Base-by-base conservation (phyloP, 2,888 invertebrate genomes). In the Ischnura elegans region DNA sequence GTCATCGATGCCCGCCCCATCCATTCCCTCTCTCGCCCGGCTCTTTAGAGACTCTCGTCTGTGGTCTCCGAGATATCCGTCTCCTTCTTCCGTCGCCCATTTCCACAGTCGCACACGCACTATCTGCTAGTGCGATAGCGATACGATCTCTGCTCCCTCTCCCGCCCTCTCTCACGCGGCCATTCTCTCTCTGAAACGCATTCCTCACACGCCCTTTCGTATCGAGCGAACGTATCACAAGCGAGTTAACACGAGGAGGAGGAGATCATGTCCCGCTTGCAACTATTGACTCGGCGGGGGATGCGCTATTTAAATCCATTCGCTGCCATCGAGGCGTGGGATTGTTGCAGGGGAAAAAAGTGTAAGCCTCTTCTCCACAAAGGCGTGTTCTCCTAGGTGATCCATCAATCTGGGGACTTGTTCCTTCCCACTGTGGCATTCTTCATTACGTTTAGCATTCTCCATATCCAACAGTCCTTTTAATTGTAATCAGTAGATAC, bases 111-210 rank as follows among this genome's bases (percentile, higher is more conserved):
- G 25, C 43, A n/a, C n/a, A n/a, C n/a, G n/a, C n/a, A n/a, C n/a
- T n/a, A n/a, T n/a, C n/a, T n/a, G 61, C 90, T 90, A 90, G 90
- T 61, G 61, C 90, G 43, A 25, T n/a, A 61, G n/a, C n/a, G 90
- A 90, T 90, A 43, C 42, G 29, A 90, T 90, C 90, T 90, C 51
- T 43, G 29, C 42, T 36, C 42, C 51, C 61, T 90, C 90, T 43
- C 61, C 29, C 5, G 0, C 29, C 29, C 66, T 76, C 3, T 29
- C 66, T 76, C 2, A 2, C 29, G 76, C 76, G 76, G 76, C 29
- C 76, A 76, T 76, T 76, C 76, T 36, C 36, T 36, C 25, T 76
- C 16, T 76, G 36, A n/a, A 76, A 76, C 90, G 43, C 90, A 90
- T 90, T 90, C 90, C 90, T 8, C 43, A n/a, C n/a, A 19, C 43